Evolutionary conservation across 2,113 vertebrate genomes (phyloP), one percentile per base, ranked within the genome.

Genomic region (Thalassarche chlororhynchos): DNA sequence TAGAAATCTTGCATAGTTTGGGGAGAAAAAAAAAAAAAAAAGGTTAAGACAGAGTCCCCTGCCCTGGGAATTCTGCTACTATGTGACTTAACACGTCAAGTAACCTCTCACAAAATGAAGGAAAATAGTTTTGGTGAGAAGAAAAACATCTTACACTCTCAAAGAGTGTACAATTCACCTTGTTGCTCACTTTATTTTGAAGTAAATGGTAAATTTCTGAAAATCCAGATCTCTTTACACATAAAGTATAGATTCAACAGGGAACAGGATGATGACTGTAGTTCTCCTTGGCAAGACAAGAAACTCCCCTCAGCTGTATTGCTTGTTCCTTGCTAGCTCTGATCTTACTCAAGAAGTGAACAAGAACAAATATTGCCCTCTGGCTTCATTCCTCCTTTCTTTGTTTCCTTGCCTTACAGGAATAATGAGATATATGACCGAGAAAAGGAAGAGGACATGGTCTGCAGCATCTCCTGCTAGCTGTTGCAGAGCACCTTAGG

Each of bases 201-300:
- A 31, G 19, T 66, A 40, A 81, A 28, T 46, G 6, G 2, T 60
- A 79, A 52, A 29, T 23, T 72, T 38, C 34, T 69, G 36, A 61
- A 94, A 69, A 52, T 34, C 6, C 26, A 71, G 14, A 55, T 8
- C n/a, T 69, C 40, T 84, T 68, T 31, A 31, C 2, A 21, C 16
- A 24, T 38, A n/a, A 49, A 40, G 4, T 26, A 11, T 17, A 83
- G 21, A n/a, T 79, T 51, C 42, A 70, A 55, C 6, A 26, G 51
- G 17, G 8, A 24, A 36, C 0, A 2, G 13, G 15, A 64, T 51
- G 17, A 70, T 32, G 28, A 31, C 10, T 1, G 0, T 36, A 51
- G 12, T 8, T 69, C 23, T 86, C 23, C 15, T 84, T 32, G 28
- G 25, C 68, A 82, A 66, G 23, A 57, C 17, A 49, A 79, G 38